Conservation (phyloP, 2,797 vertebrate species). For the Tachyglossus aculeatus region DNA sequence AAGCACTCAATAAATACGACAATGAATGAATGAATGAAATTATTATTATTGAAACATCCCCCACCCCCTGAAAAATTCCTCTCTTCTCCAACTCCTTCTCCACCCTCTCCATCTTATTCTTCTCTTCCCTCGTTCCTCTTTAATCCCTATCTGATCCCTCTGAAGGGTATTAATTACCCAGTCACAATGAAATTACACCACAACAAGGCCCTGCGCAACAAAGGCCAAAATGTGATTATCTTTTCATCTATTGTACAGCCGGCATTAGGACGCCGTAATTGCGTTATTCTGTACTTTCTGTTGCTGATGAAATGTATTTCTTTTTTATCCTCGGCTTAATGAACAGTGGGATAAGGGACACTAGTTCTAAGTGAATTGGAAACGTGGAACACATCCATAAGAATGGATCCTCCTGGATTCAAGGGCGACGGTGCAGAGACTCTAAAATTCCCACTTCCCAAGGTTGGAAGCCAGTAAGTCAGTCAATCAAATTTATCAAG, state of each 20-base stretch:
- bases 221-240: constrained; percentile 29
- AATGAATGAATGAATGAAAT: too few relatives aligned
- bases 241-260: constrained; percentile 30
- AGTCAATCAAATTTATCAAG: too few relatives aligned
- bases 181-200: constrained; percentile 6
- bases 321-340: not conserved
- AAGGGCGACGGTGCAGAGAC: too few relatives aligned
- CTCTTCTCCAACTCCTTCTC: not conserved
- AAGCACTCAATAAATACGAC: too few relatives aligned
- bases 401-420: too few relatives aligned
- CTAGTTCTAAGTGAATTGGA: too few relatives aligned
- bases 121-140: not conserved
- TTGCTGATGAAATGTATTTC: not conserved
- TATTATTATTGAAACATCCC: too few relatives aligned
- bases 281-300: constrained; percentile 7
- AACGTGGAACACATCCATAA: too few relatives aligned
- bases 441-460: too few relatives aligned
- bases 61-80: too few relatives aligned
- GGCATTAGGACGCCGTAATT: constrained; percentile 8
- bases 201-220: constrained; percentile 14
- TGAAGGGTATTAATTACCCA: constrained; percentile 24
- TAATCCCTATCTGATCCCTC: constrained; percentile 18
- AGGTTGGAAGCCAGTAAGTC: too few relatives aligned
- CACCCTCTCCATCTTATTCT: not conserved
- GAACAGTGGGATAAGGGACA: not conserved